A percentile compares a stretch with the other conserved stretches of the same genome.
Evolutionary conservation across 1,140 invertebrate genomes (phyloP).

Genomic region (Berghia stephanieae): DNA sequence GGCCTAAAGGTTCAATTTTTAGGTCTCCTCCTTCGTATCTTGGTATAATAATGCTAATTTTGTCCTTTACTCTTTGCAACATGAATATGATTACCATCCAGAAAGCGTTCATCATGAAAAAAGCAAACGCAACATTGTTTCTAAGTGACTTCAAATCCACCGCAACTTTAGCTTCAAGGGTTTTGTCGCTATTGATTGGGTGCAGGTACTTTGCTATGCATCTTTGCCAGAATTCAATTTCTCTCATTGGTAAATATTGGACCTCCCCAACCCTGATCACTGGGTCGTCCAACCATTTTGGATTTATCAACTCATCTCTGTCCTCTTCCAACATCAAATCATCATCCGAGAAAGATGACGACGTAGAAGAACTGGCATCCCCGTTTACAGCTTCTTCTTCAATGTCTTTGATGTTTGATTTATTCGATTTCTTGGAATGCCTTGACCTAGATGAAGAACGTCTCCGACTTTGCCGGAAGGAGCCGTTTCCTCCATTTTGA

Average conservation of each 20-base stretch:
- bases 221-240: slow-evolving; percentile 53
- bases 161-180: slow-evolving; percentile 66
- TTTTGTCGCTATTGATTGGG: slow-evolving; percentile 48
- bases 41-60: slow-evolving; percentile 79
- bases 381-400: slow-evolving; percentile 38
- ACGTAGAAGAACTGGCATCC: slow-evolving; percentile 34
- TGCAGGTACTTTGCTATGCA: slow-evolving; percentile 56
- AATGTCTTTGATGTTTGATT: slow-evolving; percentile 34
- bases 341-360: slow-evolving; percentile 34
- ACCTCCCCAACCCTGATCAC: slow-evolving; percentile 82
- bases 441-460: slow-evolving; percentile 40
- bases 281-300: slow-evolving; percentile 44
- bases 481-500: slow-evolving; percentile 13
- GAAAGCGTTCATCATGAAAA: slow-evolving; percentile 97
- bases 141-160: slow-evolving; percentile 89
- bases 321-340: slow-evolving; percentile 37
- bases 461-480: slow-evolving; percentile 33
- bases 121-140: slow-evolving; percentile 92
- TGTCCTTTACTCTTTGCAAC: slow-evolving; percentile 77
- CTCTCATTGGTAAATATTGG: slow-evolving; percentile 64
- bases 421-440: slow-evolving; percentile 40
- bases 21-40: slow-evolving; percentile 40
- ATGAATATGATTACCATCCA: slow-evolving; percentile 97
- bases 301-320: slow-evolving; percentile 42
- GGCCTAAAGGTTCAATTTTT: slow-evolving; percentile 66